These are phyloP conservation scores for Ladona fulva DNA, from an alignment of 1,140 invertebrate genomes.

Conservation along the genomic window DNA sequence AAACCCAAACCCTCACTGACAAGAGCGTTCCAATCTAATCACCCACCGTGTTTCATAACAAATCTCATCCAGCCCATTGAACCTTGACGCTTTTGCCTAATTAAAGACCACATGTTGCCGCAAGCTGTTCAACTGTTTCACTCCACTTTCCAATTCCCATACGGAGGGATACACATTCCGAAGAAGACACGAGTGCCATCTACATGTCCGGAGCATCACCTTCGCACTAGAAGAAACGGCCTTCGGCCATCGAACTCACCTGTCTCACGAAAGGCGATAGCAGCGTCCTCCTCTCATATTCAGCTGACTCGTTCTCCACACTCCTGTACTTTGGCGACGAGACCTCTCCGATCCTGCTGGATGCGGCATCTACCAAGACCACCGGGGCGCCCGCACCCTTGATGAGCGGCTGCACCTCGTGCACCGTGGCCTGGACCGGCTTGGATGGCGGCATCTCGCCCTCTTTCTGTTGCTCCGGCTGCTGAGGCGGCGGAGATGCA, in stretches of 20 bases:
- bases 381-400: neutral
- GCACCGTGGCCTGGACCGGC: neutral
- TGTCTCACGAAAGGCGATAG: neutral
- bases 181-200: too few relatives aligned
- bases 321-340: neutral
- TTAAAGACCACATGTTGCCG: too few relatives aligned
- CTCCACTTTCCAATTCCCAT: too few relatives aligned
- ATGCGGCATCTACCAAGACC: neutral
- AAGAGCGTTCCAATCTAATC: too few relatives aligned
- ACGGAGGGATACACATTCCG: too few relatives aligned
- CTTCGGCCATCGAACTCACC: neutral
- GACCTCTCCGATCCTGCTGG: neutral
- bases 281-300: neutral
- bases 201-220: too few relatives aligned
- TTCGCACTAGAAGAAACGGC: too few relatives aligned
- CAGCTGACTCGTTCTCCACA: neutral
- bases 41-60: too few relatives aligned
- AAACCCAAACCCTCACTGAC: too few relatives aligned
- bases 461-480: neutral
- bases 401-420: conserved; percentile 5
- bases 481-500: neutral
- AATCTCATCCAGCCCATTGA: too few relatives aligned
- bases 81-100: too few relatives aligned
- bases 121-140: too few relatives aligned
- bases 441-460: neutral